Evolutionary conservation across 1,140 invertebrate genomes (phyloP), one percentile per base, ranked within the genome.

Genomic region (Psix sp.): DNA sequence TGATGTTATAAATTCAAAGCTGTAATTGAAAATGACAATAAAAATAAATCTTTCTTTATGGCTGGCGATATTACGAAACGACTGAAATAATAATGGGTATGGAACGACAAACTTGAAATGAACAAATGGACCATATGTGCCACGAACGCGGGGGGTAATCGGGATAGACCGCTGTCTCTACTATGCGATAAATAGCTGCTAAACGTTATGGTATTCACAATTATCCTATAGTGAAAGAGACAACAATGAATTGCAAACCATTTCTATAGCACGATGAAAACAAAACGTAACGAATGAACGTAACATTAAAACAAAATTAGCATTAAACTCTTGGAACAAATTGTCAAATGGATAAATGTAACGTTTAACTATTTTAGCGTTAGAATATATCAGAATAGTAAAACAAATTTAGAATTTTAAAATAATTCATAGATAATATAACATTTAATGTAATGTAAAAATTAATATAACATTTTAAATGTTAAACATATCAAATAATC

Each of bases 41-140:
- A 80, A 79, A 75, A 80, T 80, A 80, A 81, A 81, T 82, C 80
- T 79, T 59, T 46, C 26, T 36, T 39, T 21, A n/a, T 17, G 24
- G 14, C 46, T 36, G 18, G 31, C 49, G 56, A 72, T 62, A 60
- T 73, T 52, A 51, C 21, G 26, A 51, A 71, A 70, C 56, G 70
- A 36, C 72, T 62, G 74, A 74, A 74, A 77, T 80, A 77, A 79
- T 80, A 82, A 81, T 82, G 78, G 78, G 76, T 45, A 65, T 51
- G 66, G 74, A 72, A 78, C 74, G 77, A 71, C 76, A 26, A 68
- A 68, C 57, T 66, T 78, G 75, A 76, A 81, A 83, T 83, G 71
- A 78, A 80, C 74, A 75, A 76, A 75, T 68, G 59, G 71, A 79
- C 83, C 83, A 83, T 84, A 85, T 84, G 83, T 77, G 82, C 80